Evolutionary conservation across 2,888 invertebrate species (phyloP).

Genomic region (Malthinus flaveolus): DNA sequence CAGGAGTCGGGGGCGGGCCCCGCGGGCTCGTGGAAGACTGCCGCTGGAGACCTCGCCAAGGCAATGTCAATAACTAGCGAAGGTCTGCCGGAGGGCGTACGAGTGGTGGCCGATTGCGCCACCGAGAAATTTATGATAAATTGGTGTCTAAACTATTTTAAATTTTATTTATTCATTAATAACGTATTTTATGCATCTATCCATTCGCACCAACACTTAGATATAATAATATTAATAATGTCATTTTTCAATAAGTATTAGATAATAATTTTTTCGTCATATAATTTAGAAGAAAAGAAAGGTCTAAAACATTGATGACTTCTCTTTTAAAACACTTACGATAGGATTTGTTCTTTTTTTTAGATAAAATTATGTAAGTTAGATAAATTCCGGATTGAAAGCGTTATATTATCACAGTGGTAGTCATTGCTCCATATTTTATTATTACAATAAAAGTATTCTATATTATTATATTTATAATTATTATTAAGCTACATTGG

Average conservation of each 20-base stretch:
- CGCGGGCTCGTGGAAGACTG: slow-evolving; percentile 55
- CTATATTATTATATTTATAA: slow-evolving; percentile 10
- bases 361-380: slow-evolving; percentile 50
- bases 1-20: slow-evolving; percentile 44
- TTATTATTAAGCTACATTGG: slow-evolving; percentile 21
- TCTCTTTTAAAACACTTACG: slow-evolving; percentile 46
- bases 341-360: slow-evolving; percentile 46
- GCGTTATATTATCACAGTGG: slow-evolving; percentile 58
- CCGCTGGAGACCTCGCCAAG: slow-evolving; percentile 53
- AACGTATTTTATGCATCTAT: slow-evolving; percentile 65
- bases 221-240: slow-evolving; percentile 21
- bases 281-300: slow-evolving; percentile 41
- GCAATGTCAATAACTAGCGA: slow-evolving; percentile 41
- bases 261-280: slow-evolving; percentile 27
- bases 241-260: slow-evolving; percentile 8
- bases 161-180: slow-evolving; percentile 59
- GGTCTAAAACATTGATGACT: slow-evolving; percentile 49
- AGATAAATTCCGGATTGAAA: slow-evolving; percentile 55
- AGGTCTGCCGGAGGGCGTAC: slow-evolving; percentile 31
- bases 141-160: slow-evolving; percentile 46
- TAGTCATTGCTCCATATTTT: slow-evolving; percentile 57
- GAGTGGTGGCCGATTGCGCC: slow-evolving; percentile 22
- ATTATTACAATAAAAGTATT: slow-evolving; percentile 29
- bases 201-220: slow-evolving; percentile 29
- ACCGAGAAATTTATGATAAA: slow-evolving; percentile 28